Evolutionary conservation across 1,140 invertebrate species (phyloP).

Genomic region (Drosophila tsacasi): DNA sequence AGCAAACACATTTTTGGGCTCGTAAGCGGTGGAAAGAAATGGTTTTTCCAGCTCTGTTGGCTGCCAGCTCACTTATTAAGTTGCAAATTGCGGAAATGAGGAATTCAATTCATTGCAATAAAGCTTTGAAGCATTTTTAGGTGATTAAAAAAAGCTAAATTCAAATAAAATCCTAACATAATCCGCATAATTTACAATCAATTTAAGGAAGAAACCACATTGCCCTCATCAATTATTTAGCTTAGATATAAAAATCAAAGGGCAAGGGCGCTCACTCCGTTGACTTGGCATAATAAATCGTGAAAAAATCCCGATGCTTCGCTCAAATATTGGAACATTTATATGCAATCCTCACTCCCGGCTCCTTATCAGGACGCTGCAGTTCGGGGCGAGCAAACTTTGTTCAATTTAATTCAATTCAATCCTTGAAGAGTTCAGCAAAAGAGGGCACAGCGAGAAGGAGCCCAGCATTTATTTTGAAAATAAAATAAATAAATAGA

Average conservation of each 20-base stretch:
- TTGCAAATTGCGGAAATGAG: background rate
- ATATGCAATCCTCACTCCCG: slow-evolving; percentile 20
- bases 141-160: background rate
- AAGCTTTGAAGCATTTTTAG: background rate
- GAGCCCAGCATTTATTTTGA: slow-evolving; percentile 62
- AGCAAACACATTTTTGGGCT: slow-evolving; percentile 62
- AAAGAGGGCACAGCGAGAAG: slow-evolving; percentile 22
- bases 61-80: slow-evolving; percentile 29
- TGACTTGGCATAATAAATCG: slow-evolving; percentile 37
- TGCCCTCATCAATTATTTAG: slow-evolving; percentile 20
- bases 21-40: slow-evolving; percentile 14
- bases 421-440: slow-evolving; percentile 46
- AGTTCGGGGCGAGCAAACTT: slow-evolving; percentile 37
- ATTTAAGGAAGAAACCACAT: slow-evolving; percentile 9
- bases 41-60: slow-evolving; percentile 17
- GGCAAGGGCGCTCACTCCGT: slow-evolving; percentile 20
- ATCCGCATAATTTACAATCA: background rate
- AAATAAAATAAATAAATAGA: slow-evolving; percentile 77
- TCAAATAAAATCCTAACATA: background rate
- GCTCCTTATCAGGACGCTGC: slow-evolving; percentile 51
- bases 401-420: slow-evolving; percentile 71
- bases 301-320: slow-evolving; percentile 22
- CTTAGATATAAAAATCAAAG: slow-evolving; percentile 9
- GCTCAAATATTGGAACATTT: slow-evolving; percentile 40
- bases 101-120: background rate